Percentiles rank a stretch among this genome's conserved stretches.
These are phyloP conservation scores for Tragelaphus strepsiceros DNA, from an alignment of 2,113 vertebrate genomes.

Conservation along the genomic window DNA sequence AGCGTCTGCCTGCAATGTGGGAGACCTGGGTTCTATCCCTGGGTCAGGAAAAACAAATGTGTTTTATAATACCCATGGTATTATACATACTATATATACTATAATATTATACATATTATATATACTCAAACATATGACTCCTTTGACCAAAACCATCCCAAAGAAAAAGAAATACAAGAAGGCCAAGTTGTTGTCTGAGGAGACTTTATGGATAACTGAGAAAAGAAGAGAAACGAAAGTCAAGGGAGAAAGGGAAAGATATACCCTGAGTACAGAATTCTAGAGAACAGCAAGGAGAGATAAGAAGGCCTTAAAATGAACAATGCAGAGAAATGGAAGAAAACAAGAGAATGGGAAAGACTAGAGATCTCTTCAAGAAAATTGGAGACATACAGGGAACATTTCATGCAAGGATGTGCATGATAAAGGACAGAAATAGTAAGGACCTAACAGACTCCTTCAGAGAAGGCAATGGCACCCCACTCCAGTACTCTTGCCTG, in stretches of 20 bases:
- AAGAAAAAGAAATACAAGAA: neutral
- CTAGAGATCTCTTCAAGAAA: neutral
- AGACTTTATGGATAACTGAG: neutral
- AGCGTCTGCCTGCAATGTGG: too few species aligned
- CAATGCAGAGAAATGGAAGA: neutral
- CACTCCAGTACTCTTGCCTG: too few species aligned
- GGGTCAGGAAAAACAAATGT: neutral
- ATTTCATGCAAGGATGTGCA: neutral
- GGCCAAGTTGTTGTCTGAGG: neutral
- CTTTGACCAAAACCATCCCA: neutral
- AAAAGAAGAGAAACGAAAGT: neutral
- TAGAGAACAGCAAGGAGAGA: neutral
- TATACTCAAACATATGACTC: neutral
- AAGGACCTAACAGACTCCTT: neutral
- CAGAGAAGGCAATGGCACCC: too few species aligned
- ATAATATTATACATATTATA: neutral
- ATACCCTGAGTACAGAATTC: neutral
- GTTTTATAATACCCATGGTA: neutral
- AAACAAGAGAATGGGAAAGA: neutral
- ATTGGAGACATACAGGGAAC: neutral
- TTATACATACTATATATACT: neutral
- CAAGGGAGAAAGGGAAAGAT: neutral
- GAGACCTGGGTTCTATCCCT: too few species aligned
- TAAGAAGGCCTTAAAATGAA: neutral
- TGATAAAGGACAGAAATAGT: neutral